Percentiles rank a stretch among this genome's conserved stretches.
These are phyloP conservation scores for Philereme transversata DNA, from an alignment of 2,888 invertebrate species.

Conservation along the genomic window DNA sequence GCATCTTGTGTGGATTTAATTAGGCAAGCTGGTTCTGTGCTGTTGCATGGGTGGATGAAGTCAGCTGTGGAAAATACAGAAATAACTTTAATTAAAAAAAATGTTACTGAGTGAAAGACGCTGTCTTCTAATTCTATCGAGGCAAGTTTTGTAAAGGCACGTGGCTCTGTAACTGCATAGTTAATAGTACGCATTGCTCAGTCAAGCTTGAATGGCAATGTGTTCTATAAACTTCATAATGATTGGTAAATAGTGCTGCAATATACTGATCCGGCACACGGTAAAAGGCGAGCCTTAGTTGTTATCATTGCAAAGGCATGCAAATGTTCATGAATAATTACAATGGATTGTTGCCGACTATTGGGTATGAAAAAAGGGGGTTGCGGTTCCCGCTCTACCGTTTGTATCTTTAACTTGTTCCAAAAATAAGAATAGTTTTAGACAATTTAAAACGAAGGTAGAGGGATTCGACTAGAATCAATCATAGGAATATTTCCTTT, in stretches of 20 bases:
- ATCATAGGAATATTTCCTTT: no score
- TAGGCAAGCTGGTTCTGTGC: conserved; percentile 67
- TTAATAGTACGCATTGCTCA: conserved; percentile 11
- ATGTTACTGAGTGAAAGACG: no score
- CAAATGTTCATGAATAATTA: background rate
- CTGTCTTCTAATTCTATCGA: no score
- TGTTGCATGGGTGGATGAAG: conserved; percentile 76
- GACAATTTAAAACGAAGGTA: no score
- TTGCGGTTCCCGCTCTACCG: no score
- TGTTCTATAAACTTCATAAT: conserved; percentile 16
- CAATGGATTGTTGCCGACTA: background rate
- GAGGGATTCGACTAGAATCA: no score
- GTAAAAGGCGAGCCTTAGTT: conserved; percentile 9
- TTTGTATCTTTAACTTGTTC: no score
- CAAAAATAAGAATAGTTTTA: no score
- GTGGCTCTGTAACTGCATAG: background rate
- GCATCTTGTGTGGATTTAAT: conserved; percentile 72
- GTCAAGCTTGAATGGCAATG: conserved; percentile 18
- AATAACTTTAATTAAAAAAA: background rate
- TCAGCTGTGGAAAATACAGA: conserved; percentile 58
- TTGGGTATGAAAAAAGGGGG: no score
- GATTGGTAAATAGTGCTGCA: conserved; percentile 20
- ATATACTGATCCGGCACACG: conserved; percentile 8
- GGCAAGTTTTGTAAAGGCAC: background rate
- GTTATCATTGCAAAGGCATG: conserved; percentile 13